Base-by-base conservation (phyloP, 2,888 invertebrate genomes). In the Drosophila quinaria region DNA sequence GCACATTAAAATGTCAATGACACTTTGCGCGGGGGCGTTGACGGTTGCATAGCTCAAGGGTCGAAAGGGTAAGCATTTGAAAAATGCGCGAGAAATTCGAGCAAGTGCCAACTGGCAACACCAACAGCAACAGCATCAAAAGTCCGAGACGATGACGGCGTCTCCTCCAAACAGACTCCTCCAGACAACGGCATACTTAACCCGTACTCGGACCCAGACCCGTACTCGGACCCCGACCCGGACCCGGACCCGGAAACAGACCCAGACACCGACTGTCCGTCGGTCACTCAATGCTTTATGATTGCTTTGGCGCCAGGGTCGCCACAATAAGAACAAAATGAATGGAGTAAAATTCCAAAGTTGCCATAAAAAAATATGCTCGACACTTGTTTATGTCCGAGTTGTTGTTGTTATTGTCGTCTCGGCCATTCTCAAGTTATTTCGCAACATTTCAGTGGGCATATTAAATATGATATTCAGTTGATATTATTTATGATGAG, bases 1-100 rank as follows among this genome's bases (percentile, higher is more conserved):
- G 88, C 87, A 81, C 90, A 87, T 87, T 87, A 87, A 89, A 87
- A 89, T 87, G 87, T 87, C 87, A 89, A 90, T 87, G 87, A 89
- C 90, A 86, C 81, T 87, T 74, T 51, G 67, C 63, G 59, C 58
- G 70, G 60, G 62, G 66, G 65, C 61, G 68, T 44, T 41, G 69
- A 42, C 37, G 71, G 65, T 39, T 65, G 55, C 52, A 54, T 44
- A 60, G 70, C 51, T 67, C 58, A 54, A 56, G 56, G 65, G 70
- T 70, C 58, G 46, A 67, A 83, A 81, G 84, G 89, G 84, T 88
- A 83, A 84, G 59, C 76, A 88, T 84, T 83, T 78, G 49, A 86
- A 86, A 88, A 88, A 88, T 88, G 71, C 75, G 80, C 83, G 71
- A 74, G 71, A 68, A 80, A 78, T 81, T 78, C 68, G 71, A 82